Percentiles rank a stretch among this genome's conserved stretches.
These are phyloP conservation scores for Sarcophaga caerulescens DNA, from an alignment of 2,888 invertebrate species.

Conservation along the genomic window DNA sequence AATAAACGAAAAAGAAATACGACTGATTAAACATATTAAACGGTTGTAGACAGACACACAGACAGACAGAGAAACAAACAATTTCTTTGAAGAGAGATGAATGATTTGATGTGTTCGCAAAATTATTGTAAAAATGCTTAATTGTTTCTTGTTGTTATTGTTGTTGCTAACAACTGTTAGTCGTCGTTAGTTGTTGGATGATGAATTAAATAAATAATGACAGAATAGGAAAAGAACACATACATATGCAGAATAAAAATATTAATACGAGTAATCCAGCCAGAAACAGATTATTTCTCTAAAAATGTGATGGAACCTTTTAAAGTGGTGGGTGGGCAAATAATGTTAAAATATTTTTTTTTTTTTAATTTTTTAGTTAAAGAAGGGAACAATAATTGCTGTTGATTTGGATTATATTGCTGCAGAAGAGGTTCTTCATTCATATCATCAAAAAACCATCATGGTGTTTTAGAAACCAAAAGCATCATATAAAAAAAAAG, in stretches of 20 bases:
- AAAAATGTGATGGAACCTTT: too few species aligned
- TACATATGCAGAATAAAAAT: neutral
- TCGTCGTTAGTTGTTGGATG: neutral
- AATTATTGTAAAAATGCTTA: conserved; percentile 67
- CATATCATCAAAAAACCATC: too few species aligned
- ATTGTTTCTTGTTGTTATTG: conserved; percentile 53
- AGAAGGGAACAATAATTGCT: too few species aligned
- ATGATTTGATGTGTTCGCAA: conserved; percentile 66
- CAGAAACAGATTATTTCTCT: too few species aligned
- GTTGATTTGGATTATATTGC: too few species aligned
- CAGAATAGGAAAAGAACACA: conserved; percentile 44
- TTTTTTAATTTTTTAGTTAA: too few species aligned
- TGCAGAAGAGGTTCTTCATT: too few species aligned
- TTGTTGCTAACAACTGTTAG: neutral
- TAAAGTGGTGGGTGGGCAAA: too few species aligned
- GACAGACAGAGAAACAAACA: neutral
- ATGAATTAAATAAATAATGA: conserved; percentile 48
- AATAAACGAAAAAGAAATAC: conserved; percentile 34
- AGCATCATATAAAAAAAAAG: too few species aligned
- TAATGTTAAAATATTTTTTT: too few species aligned
- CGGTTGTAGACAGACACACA: conserved; percentile 46
- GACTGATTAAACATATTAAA: conserved; percentile 65
- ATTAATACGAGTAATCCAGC: too few species aligned
- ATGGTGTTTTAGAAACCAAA: too few species aligned
- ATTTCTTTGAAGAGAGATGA: conserved; percentile 61